Conservation (phyloP, 2,797 vertebrate genomes). For the Trematomus bernacchii region DNA sequence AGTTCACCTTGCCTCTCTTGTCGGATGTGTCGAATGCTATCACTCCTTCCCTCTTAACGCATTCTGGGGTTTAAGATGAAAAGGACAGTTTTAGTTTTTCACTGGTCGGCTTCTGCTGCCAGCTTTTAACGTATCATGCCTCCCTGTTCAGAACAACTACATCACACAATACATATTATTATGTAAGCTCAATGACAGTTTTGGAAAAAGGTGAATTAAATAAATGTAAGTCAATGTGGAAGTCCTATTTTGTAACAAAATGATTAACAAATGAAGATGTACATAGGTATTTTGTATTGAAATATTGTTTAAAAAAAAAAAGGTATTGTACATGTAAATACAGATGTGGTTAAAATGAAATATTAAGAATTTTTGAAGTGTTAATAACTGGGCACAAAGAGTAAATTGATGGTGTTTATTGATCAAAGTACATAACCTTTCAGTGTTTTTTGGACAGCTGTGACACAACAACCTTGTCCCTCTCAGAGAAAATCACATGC, state of each 20-base stretch:
- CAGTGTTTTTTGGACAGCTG: slow-evolving; percentile 72
- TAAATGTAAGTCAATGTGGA: slow-evolving; percentile 81
- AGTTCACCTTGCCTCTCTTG: slow-evolving; percentile 74
- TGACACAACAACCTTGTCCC: slow-evolving; percentile 74
- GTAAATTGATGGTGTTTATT: slow-evolving; percentile 74
- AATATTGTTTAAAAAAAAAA: slow-evolving; percentile 83
- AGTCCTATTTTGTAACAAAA: slow-evolving; percentile 97
- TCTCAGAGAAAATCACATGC: slow-evolving; percentile 90
- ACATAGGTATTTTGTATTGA: slow-evolving; percentile 97
- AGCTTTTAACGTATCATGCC: slow-evolving; percentile 59
- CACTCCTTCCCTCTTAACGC: slow-evolving; percentile 47
- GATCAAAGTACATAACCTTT: slow-evolving; percentile 75
- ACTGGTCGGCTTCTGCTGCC: slow-evolving; percentile 41
- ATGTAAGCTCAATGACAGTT: slow-evolving; percentile 65
- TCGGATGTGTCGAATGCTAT: slow-evolving; percentile 67
- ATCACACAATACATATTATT: slow-evolving; percentile 55
- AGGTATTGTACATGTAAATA: slow-evolving; percentile 90
- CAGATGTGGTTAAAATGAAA: slow-evolving; percentile 76
- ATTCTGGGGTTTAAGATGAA: slow-evolving; percentile 43
- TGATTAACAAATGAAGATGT: slow-evolving; percentile 92
- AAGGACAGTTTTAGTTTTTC: slow-evolving; percentile 41
- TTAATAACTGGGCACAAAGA: slow-evolving; percentile 60
- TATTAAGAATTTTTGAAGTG: slow-evolving; percentile 65
- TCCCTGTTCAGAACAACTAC: slow-evolving; percentile 55
- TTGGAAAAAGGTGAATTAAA: slow-evolving; percentile 69